phyloP scores from a whole-genome alignment of 2,797 vertebrate species.

The Lithobates sylvaticus region DNA sequence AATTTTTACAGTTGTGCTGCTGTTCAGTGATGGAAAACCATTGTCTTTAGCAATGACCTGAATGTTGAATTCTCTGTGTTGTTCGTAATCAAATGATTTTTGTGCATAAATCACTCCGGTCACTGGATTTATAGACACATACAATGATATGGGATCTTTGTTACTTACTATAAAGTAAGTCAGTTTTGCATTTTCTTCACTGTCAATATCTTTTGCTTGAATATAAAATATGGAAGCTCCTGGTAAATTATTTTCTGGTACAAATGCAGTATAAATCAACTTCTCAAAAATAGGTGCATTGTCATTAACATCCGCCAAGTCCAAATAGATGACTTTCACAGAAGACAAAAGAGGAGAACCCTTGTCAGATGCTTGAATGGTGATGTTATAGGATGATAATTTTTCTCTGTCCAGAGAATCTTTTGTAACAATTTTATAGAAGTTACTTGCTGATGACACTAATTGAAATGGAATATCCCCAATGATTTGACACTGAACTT shows the following conservation, averaged over 20 bases:
- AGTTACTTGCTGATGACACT: slow-evolving; percentile 74
- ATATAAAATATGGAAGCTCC: slow-evolving; percentile 78
- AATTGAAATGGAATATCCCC: slow-evolving; percentile 72
- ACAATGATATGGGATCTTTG: background rate
- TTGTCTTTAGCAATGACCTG: slow-evolving; percentile 36
- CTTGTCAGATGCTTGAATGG: slow-evolving; percentile 73
- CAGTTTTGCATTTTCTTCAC: slow-evolving; percentile 44
- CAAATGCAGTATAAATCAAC: slow-evolving; percentile 81
- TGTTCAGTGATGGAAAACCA: slow-evolving; percentile 47
- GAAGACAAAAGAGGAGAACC: slow-evolving; percentile 70
- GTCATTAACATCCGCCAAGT: slow-evolving; percentile 85
- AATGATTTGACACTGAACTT: slow-evolving; percentile 72
- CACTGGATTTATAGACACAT: slow-evolving; percentile 54
- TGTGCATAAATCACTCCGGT: slow-evolving; percentile 53
- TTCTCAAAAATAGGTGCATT: slow-evolving; percentile 84
- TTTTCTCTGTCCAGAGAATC: slow-evolving; percentile 72
- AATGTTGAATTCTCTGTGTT: slow-evolving; percentile 25
- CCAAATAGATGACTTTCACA: slow-evolving; percentile 66
- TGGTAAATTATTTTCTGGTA: slow-evolving; percentile 83
- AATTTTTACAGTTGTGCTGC: slow-evolving; percentile 32
- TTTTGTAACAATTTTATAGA: slow-evolving; percentile 76
- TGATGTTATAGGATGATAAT: slow-evolving; percentile 74
- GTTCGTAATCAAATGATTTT: slow-evolving; percentile 39
- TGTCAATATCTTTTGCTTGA: slow-evolving; percentile 40
- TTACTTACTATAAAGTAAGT: slow-evolving; percentile 23